phyloP scores from a whole-genome alignment of 1,140 invertebrate genomes.

The Calephelis virginiensis region DNA sequence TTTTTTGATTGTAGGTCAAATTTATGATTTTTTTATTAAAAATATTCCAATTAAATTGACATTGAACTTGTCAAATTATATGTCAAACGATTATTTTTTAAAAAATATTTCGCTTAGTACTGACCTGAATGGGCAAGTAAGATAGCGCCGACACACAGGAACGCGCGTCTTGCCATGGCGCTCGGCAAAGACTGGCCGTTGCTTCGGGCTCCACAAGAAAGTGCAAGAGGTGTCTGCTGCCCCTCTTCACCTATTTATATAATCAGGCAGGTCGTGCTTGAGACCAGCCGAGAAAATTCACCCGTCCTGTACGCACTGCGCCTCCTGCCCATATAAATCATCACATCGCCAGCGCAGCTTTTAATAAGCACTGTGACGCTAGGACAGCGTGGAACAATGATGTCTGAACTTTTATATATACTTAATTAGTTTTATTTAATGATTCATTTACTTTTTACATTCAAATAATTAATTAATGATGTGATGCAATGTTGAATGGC shows the following conservation, averaged over 20 bases:
- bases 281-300: conserved; percentile 52
- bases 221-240: conserved; percentile 72
- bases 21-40: no score
- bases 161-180: conserved; percentile 75
- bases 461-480: background rate
- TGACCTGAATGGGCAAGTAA: conserved; percentile 64
- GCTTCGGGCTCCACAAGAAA: conserved; percentile 68
- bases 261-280: conserved; percentile 55
- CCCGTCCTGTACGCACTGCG: conserved; percentile 61
- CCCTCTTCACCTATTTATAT: conserved; percentile 78
- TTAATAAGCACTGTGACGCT: conserved; percentile 56
- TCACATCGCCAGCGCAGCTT: conserved; percentile 46
- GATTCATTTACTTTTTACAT: background rate
- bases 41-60: background rate
- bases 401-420: conserved; percentile 20
- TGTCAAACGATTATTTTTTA: background rate
- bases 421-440: conserved; percentile 10
- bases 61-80: conserved; percentile 5
- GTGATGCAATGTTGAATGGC: background rate
- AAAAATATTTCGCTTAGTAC: conserved; percentile 35
- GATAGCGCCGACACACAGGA: conserved; percentile 67
- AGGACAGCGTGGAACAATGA: conserved; percentile 25
- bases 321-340: conserved; percentile 47
- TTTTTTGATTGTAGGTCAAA: no score
- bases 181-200: conserved; percentile 70